These are phyloP conservation scores for Coreius guichenoti DNA, from an alignment of 2,797 vertebrate species.

Conservation along the genomic window DNA sequence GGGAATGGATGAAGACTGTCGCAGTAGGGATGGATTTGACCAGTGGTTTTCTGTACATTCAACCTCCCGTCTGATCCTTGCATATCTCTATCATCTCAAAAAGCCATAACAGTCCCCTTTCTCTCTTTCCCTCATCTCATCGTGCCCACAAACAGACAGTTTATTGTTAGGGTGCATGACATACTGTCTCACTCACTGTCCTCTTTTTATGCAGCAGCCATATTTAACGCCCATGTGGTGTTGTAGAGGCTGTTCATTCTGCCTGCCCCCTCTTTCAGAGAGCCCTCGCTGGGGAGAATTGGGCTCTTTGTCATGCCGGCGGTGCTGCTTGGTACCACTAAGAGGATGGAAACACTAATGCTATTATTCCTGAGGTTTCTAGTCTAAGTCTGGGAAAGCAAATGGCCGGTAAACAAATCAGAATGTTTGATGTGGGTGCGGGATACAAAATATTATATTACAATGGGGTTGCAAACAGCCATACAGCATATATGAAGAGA, in stretches of 20 bases:
- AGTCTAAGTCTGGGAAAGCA: slow-evolving; percentile 38
- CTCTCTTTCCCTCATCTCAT: slow-evolving; percentile 51
- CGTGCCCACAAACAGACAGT: slow-evolving; percentile 62
- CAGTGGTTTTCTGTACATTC: slow-evolving; percentile 23
- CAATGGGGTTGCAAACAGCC: not conserved
- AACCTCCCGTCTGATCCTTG: not conserved
- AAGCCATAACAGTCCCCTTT: slow-evolving; percentile 47
- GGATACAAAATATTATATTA: not conserved
- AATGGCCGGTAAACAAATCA: slow-evolving; percentile 25
- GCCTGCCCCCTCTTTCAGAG: slow-evolving; percentile 66
- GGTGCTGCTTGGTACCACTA: slow-evolving; percentile 75
- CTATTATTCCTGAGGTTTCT: slow-evolving; percentile 68
- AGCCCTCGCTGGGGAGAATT: slow-evolving; percentile 67
- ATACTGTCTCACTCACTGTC: slow-evolving; percentile 66
- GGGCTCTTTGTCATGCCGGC: slow-evolving; percentile 71
- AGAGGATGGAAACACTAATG: slow-evolving; percentile 71
- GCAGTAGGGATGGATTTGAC: not conserved
- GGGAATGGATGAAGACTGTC: not conserved
- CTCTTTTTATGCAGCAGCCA: slow-evolving; percentile 71
- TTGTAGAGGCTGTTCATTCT: slow-evolving; percentile 72
- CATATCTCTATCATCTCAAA: slow-evolving; percentile 33
- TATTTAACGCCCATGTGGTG: slow-evolving; percentile 73
- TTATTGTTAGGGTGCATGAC: slow-evolving; percentile 71
- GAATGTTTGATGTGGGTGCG: slow-evolving; percentile 47
- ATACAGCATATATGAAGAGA: not conserved